A percentile compares a stretch with the other conserved stretches of the same genome.
Conservation (phyloP, 2,797 vertebrate species). For the Staurois parvus region DNA sequence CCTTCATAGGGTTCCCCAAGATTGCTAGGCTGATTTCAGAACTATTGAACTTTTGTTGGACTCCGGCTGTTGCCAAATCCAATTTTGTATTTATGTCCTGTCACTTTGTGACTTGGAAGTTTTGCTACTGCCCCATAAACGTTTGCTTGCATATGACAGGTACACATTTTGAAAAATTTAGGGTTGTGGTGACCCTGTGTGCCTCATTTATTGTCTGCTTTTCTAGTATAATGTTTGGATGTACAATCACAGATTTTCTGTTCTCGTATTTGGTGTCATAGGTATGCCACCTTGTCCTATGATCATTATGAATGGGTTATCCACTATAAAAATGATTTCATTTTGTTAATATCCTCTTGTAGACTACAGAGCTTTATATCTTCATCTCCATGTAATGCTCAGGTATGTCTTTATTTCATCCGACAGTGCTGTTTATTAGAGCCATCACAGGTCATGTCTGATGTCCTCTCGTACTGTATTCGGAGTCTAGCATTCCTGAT, state of each 20-base stretch:
- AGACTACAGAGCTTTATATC: background rate
- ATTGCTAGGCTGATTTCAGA: too few species aligned
- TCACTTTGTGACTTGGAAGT: too few species aligned
- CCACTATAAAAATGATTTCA: background rate
- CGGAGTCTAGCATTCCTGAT: too few species aligned
- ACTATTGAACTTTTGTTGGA: too few species aligned
- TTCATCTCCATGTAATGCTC: background rate
- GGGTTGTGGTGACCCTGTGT: background rate
- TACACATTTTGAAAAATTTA: too few species aligned
- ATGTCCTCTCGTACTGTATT: background rate
- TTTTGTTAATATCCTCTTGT: background rate
- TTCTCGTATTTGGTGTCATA: background rate
- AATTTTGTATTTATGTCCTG: too few species aligned
- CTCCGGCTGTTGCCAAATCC: too few species aligned
- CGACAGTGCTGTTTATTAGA: background rate
- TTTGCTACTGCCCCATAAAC: background rate
- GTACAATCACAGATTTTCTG: background rate
- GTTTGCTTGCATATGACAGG: background rate
- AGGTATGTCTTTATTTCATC: background rate
- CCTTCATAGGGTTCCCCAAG: too few species aligned
- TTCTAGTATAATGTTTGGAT: background rate
- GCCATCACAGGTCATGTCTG: background rate
- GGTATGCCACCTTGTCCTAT: background rate
- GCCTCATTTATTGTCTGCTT: too few species aligned
- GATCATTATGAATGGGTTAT: background rate